Evolutionary conservation across 2,113 vertebrate species (phyloP).

Genomic region (Peromyscus maniculatus): DNA sequence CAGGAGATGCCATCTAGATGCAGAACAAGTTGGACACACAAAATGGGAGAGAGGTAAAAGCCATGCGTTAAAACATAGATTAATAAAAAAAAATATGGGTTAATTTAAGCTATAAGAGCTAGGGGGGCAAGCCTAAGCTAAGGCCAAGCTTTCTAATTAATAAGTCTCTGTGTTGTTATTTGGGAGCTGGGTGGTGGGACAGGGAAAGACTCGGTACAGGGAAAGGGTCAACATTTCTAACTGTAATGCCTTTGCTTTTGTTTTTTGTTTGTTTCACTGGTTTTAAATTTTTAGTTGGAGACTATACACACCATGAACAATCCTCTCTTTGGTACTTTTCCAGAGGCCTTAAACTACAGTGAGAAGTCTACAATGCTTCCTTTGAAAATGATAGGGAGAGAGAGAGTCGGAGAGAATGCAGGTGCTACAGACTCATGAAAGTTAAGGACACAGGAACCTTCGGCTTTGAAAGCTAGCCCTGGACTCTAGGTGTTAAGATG

Average conservation of each 20-base stretch:
- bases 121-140: background rate
- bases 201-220: background rate
- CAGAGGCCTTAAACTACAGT: background rate
- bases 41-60: background rate
- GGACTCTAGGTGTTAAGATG: background rate
- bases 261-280: background rate
- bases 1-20: background rate
- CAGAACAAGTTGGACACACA: background rate
- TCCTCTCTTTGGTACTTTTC: conserved; percentile 21
- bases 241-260: background rate
- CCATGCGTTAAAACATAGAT: background rate
- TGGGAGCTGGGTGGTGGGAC: background rate
- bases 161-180: background rate
- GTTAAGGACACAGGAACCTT: background rate
- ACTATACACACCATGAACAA: background rate
- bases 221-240: background rate
- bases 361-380: background rate
- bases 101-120: background rate
- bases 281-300: background rate
- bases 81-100: background rate
- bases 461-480: background rate
- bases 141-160: background rate
- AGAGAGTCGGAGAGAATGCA: background rate
- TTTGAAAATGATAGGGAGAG: conserved; percentile 8
- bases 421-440: background rate